phyloP scores from a whole-genome alignment of 2,888 invertebrate species.

The Microplitis deprimator region DNA sequence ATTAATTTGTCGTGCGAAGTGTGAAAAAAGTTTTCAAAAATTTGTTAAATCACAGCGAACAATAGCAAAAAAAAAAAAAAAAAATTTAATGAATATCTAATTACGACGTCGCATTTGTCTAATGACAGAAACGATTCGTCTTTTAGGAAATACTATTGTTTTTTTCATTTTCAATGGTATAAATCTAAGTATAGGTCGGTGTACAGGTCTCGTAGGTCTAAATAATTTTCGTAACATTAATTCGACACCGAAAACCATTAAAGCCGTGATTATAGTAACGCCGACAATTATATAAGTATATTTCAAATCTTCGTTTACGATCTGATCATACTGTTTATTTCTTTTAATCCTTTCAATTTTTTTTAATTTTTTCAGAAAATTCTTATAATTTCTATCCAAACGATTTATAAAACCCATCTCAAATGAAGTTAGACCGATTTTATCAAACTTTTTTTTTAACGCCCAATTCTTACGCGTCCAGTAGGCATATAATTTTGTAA shows the following conservation, averaged over 20 bases:
- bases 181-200: too few species aligned
- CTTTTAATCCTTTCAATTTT: not conserved
- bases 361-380: not conserved
- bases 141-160: too few species aligned
- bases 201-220: too few species aligned
- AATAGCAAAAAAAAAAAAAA: too few species aligned
- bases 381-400: fast-evolving
- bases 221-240: not conserved
- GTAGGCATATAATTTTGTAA: not conserved
- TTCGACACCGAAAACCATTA: not conserved
- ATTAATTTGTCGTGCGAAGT: too few species aligned
- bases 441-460: not conserved
- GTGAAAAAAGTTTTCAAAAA: too few species aligned
- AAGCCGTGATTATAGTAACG: not conserved
- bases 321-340: not conserved
- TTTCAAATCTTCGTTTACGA: not conserved
- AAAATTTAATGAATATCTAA: too few species aligned
- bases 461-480: not conserved
- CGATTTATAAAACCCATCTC: not conserved
- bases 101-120: too few species aligned
- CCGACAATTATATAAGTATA: not conserved
- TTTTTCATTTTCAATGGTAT: too few species aligned
- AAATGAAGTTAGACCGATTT: not conserved
- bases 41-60: too few species aligned
- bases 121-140: too few species aligned